Evolutionary conservation across 2,888 invertebrate genomes (phyloP).

Genomic region (Tuberolachnus salignus): DNA sequence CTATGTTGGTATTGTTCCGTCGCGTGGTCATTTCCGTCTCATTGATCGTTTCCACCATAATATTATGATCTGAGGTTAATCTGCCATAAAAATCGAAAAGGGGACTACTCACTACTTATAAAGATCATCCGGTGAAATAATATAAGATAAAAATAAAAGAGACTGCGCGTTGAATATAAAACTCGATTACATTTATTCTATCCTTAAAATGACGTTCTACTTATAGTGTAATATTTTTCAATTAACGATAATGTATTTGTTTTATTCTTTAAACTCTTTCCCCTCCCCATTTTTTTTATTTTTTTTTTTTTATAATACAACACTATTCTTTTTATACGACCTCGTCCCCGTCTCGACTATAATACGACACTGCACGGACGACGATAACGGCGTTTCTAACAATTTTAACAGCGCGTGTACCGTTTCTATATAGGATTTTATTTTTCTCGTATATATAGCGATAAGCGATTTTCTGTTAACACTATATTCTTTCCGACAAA

Average conservation of each 20-base stretch:
- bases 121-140: conserved; percentile 9
- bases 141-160: not conserved
- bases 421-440: not conserved
- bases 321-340: not conserved
- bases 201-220: not conserved
- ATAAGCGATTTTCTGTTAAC: not conserved
- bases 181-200: conserved; percentile 5
- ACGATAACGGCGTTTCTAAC: not conserved
- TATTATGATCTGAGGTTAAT: not conserved
- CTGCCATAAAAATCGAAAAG: not conserved
- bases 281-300: not conserved
- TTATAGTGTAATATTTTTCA: not conserved
- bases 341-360: not conserved
- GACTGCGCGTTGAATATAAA: conserved; percentile 7
- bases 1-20: no score
- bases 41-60: not conserved
- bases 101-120: not conserved
- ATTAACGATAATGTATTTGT: not conserved
- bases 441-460: not conserved
- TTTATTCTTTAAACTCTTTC: not conserved
- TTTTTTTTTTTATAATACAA: not conserved
- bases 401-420: not conserved
- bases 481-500: not conserved
- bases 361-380: not conserved
- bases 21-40: no score